phyloP scores from a whole-genome alignment of 2,797 vertebrate species.

The Rhyacichthys aspro region DNA sequence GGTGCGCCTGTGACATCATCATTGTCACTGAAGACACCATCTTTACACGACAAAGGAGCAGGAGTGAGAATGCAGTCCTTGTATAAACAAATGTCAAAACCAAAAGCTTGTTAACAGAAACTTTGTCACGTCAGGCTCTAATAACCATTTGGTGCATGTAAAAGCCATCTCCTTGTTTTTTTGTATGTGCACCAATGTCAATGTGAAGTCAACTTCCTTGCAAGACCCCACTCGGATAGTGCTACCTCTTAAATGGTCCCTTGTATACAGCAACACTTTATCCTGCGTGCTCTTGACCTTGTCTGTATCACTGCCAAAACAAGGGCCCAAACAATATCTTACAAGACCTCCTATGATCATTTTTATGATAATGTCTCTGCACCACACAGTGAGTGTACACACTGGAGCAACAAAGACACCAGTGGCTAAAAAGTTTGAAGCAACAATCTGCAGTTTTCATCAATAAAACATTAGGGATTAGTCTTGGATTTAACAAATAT shows the following conservation, averaged over 20 bases:
- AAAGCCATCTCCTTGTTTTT: neutral
- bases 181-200: neutral
- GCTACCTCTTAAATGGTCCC: conserved; percentile 2
- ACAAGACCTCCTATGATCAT: conserved; percentile 1
- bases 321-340: neutral
- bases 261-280: neutral
- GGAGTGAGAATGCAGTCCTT: no score
- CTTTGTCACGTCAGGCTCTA: no score
- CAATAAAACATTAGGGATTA: conserved; percentile 36
- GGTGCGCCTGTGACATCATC: no score
- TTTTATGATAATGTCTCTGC: conserved; percentile 11
- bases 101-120: no score
- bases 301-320: conserved; percentile 3
- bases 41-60: no score
- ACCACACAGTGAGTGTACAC: conserved; percentile 4
- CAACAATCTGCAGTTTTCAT: conserved; percentile 32
- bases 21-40: no score
- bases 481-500: conserved; percentile 33
- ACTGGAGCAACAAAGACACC: neutral
- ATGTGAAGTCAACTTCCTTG: neutral
- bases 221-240: conserved; percentile 2
- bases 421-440: conserved; percentile 14
- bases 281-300: conserved; percentile 9
- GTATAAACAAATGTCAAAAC: no score
- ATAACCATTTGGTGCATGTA: neutral